Evolutionary conservation across 2,113 vertebrate genomes (phyloP), one percentile per base, ranked within the genome.

Genomic region (Muntiacus muntjak): DNA sequence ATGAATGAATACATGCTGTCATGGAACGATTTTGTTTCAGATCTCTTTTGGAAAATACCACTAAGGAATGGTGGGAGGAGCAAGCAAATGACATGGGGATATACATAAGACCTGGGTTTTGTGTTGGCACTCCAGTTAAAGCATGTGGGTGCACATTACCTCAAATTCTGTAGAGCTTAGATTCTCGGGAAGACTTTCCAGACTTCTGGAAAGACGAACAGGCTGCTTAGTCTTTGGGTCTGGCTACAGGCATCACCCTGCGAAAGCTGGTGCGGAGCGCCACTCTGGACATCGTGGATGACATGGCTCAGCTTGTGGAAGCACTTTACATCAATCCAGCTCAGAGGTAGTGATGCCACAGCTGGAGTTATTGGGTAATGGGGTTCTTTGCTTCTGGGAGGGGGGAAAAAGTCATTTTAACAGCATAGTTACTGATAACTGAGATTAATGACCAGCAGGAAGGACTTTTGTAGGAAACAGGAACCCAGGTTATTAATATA

Each of bases 301-400:
- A 99, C 74, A 98, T 99, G 95, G 97, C 98, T 28, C 99, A 99
- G 82, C 99, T 99, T 76, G 81, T 99, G 89, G 99, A 99, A 84
- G 98, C 99, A 64, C 99, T 99, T 93, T 98, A 99, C 54, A 98
- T 78, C 86, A 98, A 99, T 50, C 99, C 99, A 14, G 81, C 98
- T 74, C 99, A 99, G 93, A 99, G 99, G 99, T 99, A 98, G 71
- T 83, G 28, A 83, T 97, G 81, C 67, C 12, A 55, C 12, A 26
- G 25, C 84, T 64, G 78, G 87, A 12, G 50, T 64, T 97, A 57
- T 45, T 33, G 60, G 50, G 89, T 96, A 60, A 33, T 78, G 55
- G 94, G 67, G 36, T 43, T 95, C 58, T 40, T 95, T 97, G 87
- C 55, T 79, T 76, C 17, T 5, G 23, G 88, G 92, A 83, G 5